Evolutionary conservation across 2,888 invertebrate genomes (phyloP), one percentile per base, ranked within the genome.

Genomic region (Agriotes lineatus): DNA sequence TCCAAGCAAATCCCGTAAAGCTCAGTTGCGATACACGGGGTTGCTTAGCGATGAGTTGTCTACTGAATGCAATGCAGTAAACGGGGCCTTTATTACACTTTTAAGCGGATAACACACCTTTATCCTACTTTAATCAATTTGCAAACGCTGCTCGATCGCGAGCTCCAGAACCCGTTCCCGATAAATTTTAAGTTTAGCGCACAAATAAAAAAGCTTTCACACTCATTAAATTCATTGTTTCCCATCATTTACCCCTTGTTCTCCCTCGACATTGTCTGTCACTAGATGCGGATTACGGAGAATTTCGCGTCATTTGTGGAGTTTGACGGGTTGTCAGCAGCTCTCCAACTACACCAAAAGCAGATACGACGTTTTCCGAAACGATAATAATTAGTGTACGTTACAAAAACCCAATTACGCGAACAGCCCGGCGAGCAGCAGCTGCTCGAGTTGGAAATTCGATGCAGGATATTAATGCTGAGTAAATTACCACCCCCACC

Each of bases 201-300:
- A 67, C 52, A 48, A 59, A 66, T 14, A 59, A 68, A 68, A 68
- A 70, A 76, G 73, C 76, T 73, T 73, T 72, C 69, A 69, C 70
- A 69, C 68, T 72, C 75, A 75, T 74, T 76, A 76, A 72, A 69
- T 70, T 70, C 63, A 75, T 75, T 76, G 75, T 76, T 72, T 74
- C 72, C 52, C 62, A 61, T 71, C 72, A 67, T 69, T 72, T 72
- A 72, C 70, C 73, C 75, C 72, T 71, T 62, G 66, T 61, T 67
- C 62, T 61, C 61, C 67, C 67, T 57, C 14, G 56, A 48, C 64
- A 69, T 60, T 60, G 64, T 69, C 69, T 65, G 69, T 69, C 69
- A 69, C 18, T 56, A 42, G 20, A 45, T 65, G 64, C 12, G 69
- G 69, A 69, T 69, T 69, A 69, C 50, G 14, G 45, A 42, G 44